These are phyloP conservation scores for Punctoribates punctum DNA, from an alignment of 2,888 invertebrate species.

Conservation along the genomic window DNA sequence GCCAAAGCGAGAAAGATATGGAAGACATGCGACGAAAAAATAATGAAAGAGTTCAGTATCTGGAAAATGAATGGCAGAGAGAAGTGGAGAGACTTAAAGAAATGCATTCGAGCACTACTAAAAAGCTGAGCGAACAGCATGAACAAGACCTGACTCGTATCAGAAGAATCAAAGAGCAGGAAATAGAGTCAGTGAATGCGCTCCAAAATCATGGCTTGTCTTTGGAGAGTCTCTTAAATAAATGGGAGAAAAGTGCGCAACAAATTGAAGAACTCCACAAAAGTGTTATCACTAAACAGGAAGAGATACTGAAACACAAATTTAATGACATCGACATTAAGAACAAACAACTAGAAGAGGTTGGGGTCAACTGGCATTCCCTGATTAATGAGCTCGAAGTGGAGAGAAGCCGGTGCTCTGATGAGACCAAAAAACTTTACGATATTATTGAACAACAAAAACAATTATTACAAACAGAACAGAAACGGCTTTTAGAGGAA, in stretches of 20 bases:
- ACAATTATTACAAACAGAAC: conserved; percentile 35
- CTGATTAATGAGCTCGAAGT: conserved; percentile 35
- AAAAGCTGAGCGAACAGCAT: conserved; percentile 46
- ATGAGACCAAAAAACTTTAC: conserved; percentile 67
- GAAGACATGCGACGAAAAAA: conserved; percentile 35
- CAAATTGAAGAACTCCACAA: conserved; percentile 42
- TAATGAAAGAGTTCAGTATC: conserved; percentile 43
- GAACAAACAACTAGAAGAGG: conserved; percentile 30
- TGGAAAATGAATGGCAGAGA: conserved; percentile 44
- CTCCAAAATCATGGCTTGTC: conserved; percentile 27
- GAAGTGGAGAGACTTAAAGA: conserved; percentile 47
- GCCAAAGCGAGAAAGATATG: conserved; percentile 43
- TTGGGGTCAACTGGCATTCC: conserved; percentile 41
- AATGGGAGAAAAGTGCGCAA: conserved; percentile 42
- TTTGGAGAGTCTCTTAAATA: conserved; percentile 35
- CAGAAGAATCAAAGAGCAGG: conserved; percentile 45
- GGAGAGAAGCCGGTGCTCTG: conserved; percentile 12
- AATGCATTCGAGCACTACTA: conserved; percentile 41
- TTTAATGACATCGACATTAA: conserved; percentile 28
- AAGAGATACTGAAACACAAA: conserved; percentile 41
- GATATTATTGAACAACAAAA: conserved; percentile 53
- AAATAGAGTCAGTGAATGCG: conserved; percentile 44
- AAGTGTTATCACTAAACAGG: conserved; percentile 39
- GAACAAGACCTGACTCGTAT: conserved; percentile 47
- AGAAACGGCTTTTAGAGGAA: conserved; percentile 30